Conservation (phyloP, 2,888 invertebrate genomes). For the Thelaira solivaga region DNA sequence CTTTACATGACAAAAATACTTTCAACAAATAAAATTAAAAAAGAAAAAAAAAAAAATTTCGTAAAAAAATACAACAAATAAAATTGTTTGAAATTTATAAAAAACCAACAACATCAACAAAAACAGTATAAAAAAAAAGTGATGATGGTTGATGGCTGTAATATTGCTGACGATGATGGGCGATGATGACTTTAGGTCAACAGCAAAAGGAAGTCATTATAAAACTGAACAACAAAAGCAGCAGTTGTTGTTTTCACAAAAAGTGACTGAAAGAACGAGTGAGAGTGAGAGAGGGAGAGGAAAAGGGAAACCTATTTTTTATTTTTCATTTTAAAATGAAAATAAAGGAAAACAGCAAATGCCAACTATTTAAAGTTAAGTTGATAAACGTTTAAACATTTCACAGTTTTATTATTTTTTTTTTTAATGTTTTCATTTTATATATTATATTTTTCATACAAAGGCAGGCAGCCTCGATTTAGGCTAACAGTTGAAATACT, state of each 20-base stretch:
- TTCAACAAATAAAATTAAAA: neutral
- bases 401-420: slow-evolving; percentile 3
- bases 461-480: no score
- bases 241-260: slow-evolving; percentile 12
- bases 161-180: slow-evolving; percentile 25
- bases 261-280: no score
- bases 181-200: slow-evolving; percentile 53
- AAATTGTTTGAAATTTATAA: slow-evolving; percentile 12
- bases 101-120: no score
- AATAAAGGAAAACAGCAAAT: neutral
- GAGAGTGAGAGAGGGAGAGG: no score
- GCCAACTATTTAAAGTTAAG: neutral
- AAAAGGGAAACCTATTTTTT: slow-evolving; percentile 10
- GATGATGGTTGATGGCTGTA: slow-evolving; percentile 16
- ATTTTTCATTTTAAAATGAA: neutral
- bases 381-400: slow-evolving; percentile 10
- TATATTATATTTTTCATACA: neutral
- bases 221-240: slow-evolving; percentile 44
- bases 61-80: neutral
- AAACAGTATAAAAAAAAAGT: no score
- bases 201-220: slow-evolving; percentile 59
- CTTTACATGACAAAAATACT: neutral
- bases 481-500: no score
- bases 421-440: neutral
- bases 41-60: neutral